These are phyloP conservation scores for Anser brachyrhynchus DNA, from an alignment of 2,113 vertebrate species.

Conservation along the genomic window DNA sequence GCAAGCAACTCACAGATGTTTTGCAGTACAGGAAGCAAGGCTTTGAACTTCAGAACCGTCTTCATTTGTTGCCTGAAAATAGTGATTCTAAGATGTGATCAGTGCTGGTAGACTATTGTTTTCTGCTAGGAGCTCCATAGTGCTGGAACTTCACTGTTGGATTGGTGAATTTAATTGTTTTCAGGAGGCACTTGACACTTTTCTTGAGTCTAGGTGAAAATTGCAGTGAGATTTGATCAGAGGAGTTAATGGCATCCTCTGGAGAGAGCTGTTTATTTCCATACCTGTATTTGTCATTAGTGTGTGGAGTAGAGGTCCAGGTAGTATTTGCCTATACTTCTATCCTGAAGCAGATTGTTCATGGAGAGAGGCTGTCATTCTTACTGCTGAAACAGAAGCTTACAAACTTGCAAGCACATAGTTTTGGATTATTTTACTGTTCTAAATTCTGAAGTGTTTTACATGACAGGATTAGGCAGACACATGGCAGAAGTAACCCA, in stretches of 20 bases:
- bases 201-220: background rate
- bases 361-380: background rate
- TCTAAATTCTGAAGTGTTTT: background rate
- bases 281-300: background rate
- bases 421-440: background rate
- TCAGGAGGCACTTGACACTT: background rate
- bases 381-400: background rate
- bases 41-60: background rate
- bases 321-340: background rate
- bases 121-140: background rate
- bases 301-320: background rate
- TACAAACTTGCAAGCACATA: background rate
- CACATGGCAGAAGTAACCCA: background rate
- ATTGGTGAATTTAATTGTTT: background rate
- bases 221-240: background rate
- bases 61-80: background rate
- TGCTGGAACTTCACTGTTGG: background rate
- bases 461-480: background rate
- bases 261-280: background rate
- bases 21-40: background rate
- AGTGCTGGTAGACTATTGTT: background rate
- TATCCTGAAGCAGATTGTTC: background rate
- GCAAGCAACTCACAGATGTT: background rate
- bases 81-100: background rate
- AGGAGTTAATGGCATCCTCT: background rate